Conservation (phyloP, 2,888 invertebrate genomes). For the Notodonta dromedarius region DNA sequence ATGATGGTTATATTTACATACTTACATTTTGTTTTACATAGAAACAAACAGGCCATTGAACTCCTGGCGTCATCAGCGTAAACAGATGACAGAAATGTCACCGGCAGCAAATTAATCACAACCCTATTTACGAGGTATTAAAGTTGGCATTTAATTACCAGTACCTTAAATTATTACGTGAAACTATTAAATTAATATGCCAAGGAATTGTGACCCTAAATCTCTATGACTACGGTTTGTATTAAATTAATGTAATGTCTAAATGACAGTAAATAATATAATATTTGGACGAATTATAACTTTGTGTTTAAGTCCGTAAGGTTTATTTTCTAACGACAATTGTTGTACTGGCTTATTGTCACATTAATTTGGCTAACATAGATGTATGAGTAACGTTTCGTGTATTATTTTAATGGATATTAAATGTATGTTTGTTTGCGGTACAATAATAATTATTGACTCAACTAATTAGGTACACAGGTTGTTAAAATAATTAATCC, state of each 20-base stretch:
- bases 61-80: not conserved
- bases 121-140: not conserved
- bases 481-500: no score
- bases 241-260: not conserved
- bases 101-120: not conserved
- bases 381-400: no score
- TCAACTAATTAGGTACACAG: no score
- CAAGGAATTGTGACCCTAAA: not conserved
- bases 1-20: not conserved
- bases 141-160: constrained; percentile 1
- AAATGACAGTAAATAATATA: not conserved
- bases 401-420: no score
- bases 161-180: not conserved
- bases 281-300: not conserved
- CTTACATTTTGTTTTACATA: not conserved
- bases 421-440: no score
- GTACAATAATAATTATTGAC: no score
- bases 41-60: not conserved
- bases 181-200: not conserved
- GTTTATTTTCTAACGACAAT: not conserved
- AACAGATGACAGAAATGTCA: not conserved
- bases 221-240: not conserved
- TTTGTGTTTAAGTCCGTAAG: not conserved
- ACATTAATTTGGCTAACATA: not conserved
- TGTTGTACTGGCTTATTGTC: not conserved